Percentiles rank a stretch among this genome's conserved stretches.
Conservation (phyloP, 2,797 vertebrate genomes). For the Spheniscus humboldti region DNA sequence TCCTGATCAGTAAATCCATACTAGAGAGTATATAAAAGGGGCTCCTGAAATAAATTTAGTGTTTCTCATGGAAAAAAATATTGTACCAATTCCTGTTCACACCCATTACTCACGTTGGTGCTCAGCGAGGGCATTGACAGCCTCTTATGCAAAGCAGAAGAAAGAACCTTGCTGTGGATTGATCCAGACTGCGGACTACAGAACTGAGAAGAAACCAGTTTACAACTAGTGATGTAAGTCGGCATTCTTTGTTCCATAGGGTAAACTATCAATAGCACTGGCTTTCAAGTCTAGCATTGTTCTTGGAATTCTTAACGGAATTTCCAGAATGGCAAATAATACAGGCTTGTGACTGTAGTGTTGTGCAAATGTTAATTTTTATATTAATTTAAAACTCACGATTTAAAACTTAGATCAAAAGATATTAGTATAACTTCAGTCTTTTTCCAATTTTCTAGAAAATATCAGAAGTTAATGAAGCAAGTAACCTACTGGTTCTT, state of each 20-base stretch:
- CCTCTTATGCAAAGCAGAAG: not conserved
- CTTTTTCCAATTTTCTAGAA: slow-evolving; percentile 72
- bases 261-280: not conserved
- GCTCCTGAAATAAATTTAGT: not conserved
- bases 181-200: not conserved
- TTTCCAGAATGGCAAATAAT: not conserved
- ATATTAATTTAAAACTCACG: not conserved
- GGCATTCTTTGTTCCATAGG: not conserved
- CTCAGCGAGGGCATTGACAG: not conserved
- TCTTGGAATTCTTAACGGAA: not conserved
- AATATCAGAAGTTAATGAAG: slow-evolving; percentile 77
- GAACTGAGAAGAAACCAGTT: not conserved
- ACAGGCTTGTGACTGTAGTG: not conserved
- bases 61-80: not conserved
- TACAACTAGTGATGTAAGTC: not conserved
- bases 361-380: not conserved
- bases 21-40: not conserved
- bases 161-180: not conserved
- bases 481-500: slow-evolving; percentile 77
- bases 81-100: not conserved
- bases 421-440: not conserved
- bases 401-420: not conserved
- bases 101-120: not conserved
- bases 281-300: not conserved
- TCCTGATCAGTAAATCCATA: not conserved